Base-by-base conservation (phyloP, 2,113 vertebrate genomes). In the Vombatus ursinus region DNA sequence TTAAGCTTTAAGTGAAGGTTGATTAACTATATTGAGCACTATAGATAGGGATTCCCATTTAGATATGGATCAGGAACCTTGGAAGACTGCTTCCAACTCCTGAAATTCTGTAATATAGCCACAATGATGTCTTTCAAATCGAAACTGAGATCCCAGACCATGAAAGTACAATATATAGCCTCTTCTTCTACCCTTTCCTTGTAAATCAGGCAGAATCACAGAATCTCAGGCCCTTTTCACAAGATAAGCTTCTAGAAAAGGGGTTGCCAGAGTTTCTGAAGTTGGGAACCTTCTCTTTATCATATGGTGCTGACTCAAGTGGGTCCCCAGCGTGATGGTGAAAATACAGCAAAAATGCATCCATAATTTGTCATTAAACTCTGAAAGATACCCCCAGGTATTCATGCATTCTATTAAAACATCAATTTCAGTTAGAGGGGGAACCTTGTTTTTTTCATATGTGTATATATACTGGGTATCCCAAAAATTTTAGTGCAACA, bases 361-460 rank as follows among this genome's bases (percentile, higher is more conserved):
- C n/a, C 68, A 37, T 22, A 84, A 84, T 44, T 44, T 93, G 14
- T 94, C 19, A 84, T 84, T 22, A 92, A 14, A 53, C 19, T 90
- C 26, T 2, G 2, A 50, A 91, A 44, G 50, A 92, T 19, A 25
- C n/a, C 91, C 7, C 44, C 37, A 93, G 90, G 31, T 92, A 61
- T 12, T n/a, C 50, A 92, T 25, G 90, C 11, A 53, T 44, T 50
- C 50, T 26, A 49, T 92, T 24, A 95, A 96, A 96, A 93, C 48
- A 54, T 31, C 24, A 37, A 44, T 90, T 92, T 50, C 92, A 61
- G 92, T 57, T 51, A 92, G 53, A 10, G 57, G 89, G 93, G 26
- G 10, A 47, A 37, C 91, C n/a, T 92, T 3, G 0, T 68, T 48
- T 77, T 44, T 90, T 92, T 53, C 9, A 50, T 91, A n/a, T 19